Base-by-base conservation (phyloP, 2,888 invertebrate species). In the Bedellia somnulentella region DNA sequence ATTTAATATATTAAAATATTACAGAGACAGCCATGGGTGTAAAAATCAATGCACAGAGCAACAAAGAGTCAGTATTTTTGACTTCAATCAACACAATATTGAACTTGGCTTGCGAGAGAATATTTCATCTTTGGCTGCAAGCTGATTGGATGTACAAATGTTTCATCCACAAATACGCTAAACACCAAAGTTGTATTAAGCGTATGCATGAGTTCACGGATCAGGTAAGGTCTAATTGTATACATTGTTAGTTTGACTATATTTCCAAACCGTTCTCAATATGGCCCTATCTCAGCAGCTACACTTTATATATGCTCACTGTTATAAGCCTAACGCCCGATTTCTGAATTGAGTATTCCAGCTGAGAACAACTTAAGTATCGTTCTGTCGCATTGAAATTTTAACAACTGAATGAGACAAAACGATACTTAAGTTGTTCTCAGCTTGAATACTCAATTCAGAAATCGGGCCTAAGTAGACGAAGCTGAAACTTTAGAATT, bases 131-230 rank as follows among this genome's bases (percentile, higher is more conserved):
- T 11, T 75, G 75, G 75, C 45, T 73, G 31, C 73, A 70, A 29
- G 68, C 75, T 0, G 67, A 71, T n/a, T 77, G 81, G 45, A 44
- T 86, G 27, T 87, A 79, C 54, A 68, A 70, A 36, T 42, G 71
- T 1, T 71, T 63, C 22, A 67, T 63, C 22, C 67, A 67, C 9
- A 58, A 67, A 31, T 81, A 79, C 3, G 58, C 52, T 29, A 62
- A 73, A 29, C 80, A 82, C 38, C 50, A 76, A 16, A 48, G 64
- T 17, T 68, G 67, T 39, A 36, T 85, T 4, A 49, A 67, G 25
- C 52, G 73, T 10, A 57, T 87, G 41, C 85, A 87, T 39, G 49
- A 47, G 3, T 84, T 87, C 42, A 83, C 67, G 11, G 57, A 77
- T 38, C 43, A 67, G 38, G 78, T 79, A 46, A 47, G 42, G 24